Evolutionary conservation across 2,888 invertebrate genomes (phyloP).

Genomic region (Chironomus tentans): DNA sequence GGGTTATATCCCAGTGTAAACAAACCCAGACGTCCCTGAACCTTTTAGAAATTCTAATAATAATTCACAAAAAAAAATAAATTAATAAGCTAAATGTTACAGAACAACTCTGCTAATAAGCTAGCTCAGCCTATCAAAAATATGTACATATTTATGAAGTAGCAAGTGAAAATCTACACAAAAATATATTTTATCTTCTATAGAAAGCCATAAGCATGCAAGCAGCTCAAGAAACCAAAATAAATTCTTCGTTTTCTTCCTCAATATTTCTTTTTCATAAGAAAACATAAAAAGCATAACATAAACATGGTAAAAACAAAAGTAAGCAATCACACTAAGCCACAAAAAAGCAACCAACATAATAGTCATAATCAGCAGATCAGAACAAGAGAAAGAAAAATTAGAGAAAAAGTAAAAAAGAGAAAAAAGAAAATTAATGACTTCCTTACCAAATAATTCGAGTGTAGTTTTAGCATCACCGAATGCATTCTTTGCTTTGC

Average conservation of each 20-base stretch:
- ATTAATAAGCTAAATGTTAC: too few relatives aligned
- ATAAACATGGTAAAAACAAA: not conserved
- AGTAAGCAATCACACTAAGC: constrained; percentile 4
- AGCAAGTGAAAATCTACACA: too few relatives aligned
- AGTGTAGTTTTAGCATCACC: constrained; percentile 13
- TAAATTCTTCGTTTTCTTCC: not conserved
- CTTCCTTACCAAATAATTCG: constrained; percentile 20
- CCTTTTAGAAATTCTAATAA: too few relatives aligned
- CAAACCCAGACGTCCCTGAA: too few relatives aligned
- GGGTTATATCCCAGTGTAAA: too few relatives aligned
- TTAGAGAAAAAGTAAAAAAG: not conserved
- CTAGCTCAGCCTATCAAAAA: too few relatives aligned
- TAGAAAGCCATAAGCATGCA: not conserved
- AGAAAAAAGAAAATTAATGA: constrained; percentile 1
- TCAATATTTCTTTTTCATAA: not conserved
- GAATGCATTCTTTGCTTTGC: constrained; percentile 13
- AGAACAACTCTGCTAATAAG: too few relatives aligned
- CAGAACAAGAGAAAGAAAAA: not conserved
- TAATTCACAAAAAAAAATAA: too few relatives aligned
- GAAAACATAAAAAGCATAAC: not conserved
- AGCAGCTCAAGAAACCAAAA: not conserved
- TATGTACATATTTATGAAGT: too few relatives aligned
- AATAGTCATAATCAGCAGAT: not conserved
- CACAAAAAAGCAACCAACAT: constrained; percentile 10
- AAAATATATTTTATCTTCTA: too few relatives aligned